A percentile compares a stretch with the other conserved stretches of the same genome.
phyloP scores from a whole-genome alignment of 2,113 vertebrate species.

The Addax nasomaculatus region DNA sequence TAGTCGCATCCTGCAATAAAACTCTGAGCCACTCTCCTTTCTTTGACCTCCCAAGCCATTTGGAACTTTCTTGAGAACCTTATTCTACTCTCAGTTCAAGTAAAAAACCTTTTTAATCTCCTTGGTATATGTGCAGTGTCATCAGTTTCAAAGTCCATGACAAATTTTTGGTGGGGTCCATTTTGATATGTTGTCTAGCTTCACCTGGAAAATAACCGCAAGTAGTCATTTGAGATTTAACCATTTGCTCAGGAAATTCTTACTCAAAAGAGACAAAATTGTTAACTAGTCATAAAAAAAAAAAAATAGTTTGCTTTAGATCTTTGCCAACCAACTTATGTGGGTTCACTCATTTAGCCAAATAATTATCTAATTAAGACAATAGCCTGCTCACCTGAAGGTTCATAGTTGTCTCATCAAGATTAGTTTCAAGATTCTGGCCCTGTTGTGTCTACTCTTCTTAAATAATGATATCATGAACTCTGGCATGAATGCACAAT shows the following conservation, averaged over 20 bases:
- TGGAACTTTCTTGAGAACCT: not conserved
- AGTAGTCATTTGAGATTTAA: not conserved
- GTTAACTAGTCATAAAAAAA: not conserved
- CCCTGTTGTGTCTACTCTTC: not conserved
- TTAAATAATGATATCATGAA: not conserved
- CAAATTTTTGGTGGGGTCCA: not conserved
- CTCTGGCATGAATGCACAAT: not conserved
- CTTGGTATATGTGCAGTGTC: not conserved
- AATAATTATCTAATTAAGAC: not conserved
- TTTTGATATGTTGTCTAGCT: not conserved
- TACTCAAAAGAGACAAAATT: not conserved
- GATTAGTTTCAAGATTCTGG: not conserved
- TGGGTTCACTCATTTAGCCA: not conserved
- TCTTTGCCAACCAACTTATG: not conserved
- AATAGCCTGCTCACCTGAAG: not conserved
- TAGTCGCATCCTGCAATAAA: not conserved
- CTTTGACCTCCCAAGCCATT: not conserved
- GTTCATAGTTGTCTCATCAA: not conserved
- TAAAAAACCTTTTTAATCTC: not conserved
- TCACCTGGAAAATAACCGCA: not conserved
- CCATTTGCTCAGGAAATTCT: not conserved
- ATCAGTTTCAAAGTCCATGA: not conserved
- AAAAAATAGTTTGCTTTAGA: not conserved
- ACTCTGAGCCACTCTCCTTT: not conserved
- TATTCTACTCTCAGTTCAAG: not conserved